phyloP scores from a whole-genome alignment of 2,797 vertebrate species.

The Sebastes glaucus region DNA sequence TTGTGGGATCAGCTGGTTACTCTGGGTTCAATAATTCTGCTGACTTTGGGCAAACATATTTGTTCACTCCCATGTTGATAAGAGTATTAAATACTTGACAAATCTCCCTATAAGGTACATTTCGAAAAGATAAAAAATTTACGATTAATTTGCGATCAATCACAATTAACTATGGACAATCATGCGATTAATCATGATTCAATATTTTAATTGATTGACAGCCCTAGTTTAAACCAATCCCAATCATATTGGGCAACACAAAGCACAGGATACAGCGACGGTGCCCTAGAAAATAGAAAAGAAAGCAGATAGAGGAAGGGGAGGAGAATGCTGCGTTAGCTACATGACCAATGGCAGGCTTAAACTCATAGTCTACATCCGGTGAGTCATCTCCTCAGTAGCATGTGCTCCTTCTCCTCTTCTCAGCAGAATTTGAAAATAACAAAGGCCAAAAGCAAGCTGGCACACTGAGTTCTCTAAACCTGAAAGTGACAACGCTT shows the following conservation, averaged over 20 bases:
- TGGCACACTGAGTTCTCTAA: not conserved
- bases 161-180: too few species aligned
- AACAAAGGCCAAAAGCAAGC: not conserved
- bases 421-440: not conserved
- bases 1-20: slow-evolving; percentile 47
- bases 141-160: too few species aligned
- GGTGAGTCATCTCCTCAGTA: not conserved
- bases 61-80: too few species aligned
- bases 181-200: too few species aligned
- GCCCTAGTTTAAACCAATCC: not conserved
- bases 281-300: not conserved
- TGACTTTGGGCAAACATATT: slow-evolving; percentile 7
- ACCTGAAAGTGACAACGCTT: slow-evolving; percentile 29
- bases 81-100: too few species aligned
- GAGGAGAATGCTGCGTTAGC: not conserved
- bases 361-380: not conserved
- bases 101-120: too few species aligned
- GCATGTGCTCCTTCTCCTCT: not conserved
- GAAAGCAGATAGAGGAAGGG: not conserved
- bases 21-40: slow-evolving; percentile 31
- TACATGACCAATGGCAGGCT: not conserved
- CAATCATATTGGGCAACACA: not conserved
- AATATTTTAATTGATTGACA: too few species aligned
- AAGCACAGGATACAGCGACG: not conserved
- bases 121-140: too few species aligned